These are phyloP conservation scores for Caracal caracal DNA, from an alignment of 2,113 vertebrate species.

Conservation along the genomic window DNA sequence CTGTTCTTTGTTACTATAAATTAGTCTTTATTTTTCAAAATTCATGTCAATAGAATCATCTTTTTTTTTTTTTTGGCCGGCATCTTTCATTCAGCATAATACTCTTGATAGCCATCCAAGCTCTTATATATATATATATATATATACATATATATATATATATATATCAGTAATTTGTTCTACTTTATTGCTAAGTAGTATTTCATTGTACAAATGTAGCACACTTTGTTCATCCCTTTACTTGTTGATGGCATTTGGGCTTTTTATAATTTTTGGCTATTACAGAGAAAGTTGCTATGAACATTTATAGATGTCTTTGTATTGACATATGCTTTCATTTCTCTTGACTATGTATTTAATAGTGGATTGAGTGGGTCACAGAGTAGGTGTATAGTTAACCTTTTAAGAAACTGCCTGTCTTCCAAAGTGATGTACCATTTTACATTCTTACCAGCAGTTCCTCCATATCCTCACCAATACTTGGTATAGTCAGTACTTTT, in stretches of 20 bases:
- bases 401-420: not conserved
- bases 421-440: not conserved
- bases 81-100: not conserved
- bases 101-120: not conserved
- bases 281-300: constrained; percentile 11
- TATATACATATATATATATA: no score
- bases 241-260: not conserved
- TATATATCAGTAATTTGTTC: not conserved
- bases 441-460: not conserved
- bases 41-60: not conserved
- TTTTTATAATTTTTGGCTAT: not conserved
- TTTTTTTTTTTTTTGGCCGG: not conserved
- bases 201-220: not conserved
- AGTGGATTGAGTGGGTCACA: not conserved
- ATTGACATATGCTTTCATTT: not conserved
- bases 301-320: not conserved
- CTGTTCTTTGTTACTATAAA: not conserved
- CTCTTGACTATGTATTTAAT: not conserved
- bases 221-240: not conserved
- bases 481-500: not conserved
- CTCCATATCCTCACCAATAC: not conserved
- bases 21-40: constrained; percentile 11
- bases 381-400: not conserved
- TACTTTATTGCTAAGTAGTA: not conserved
- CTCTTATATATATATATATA: not conserved